Evolutionary conservation across 2,888 invertebrate genomes (phyloP).

Genomic region (Seira ritae): DNA sequence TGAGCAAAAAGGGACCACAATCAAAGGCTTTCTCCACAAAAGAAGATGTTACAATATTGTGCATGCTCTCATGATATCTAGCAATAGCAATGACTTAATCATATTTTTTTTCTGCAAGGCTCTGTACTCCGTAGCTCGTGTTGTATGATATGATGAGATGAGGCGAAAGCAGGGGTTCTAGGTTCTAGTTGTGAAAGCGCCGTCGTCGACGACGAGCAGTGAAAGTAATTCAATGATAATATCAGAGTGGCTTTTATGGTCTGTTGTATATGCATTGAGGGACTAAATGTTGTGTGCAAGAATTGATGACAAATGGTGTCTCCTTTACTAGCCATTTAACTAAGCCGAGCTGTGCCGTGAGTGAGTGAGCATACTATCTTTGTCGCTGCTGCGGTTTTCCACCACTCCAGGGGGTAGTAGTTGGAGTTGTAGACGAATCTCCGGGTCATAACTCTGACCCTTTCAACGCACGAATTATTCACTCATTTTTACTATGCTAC

Average conservation of each 20-base stretch:
- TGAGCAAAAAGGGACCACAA: neutral
- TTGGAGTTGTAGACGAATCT: conserved; percentile 73
- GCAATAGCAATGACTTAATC: conserved; percentile 3
- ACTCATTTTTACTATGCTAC: neutral
- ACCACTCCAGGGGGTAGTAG: conserved; percentile 74
- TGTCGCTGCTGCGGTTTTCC: conserved; percentile 74
- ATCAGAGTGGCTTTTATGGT: conserved; percentile 74
- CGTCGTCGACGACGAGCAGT: conserved; percentile 2
- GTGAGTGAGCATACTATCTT: conserved; percentile 55
- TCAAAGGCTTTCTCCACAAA: neutral
- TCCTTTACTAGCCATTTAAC: conserved; percentile 74
- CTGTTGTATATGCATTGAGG: conserved; percentile 74
- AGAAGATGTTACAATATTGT: conserved; percentile 14
- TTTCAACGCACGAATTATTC: conserved; percentile 66
- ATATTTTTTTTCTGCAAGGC: neutral
- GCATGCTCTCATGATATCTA: conserved; percentile 9
- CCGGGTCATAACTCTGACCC: conserved; percentile 74
- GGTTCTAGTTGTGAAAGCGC: neutral
- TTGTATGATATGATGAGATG: conserved; percentile 1
- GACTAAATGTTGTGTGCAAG: conserved; percentile 74
- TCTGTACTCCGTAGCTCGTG: neutral
- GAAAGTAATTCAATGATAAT: conserved; percentile 72
- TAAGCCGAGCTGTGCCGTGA: conserved; percentile 66
- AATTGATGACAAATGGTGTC: conserved; percentile 74
- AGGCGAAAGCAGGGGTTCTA: neutral